Base-by-base conservation (phyloP, 23 tunicate species). In the Corella eumyota region DNA sequence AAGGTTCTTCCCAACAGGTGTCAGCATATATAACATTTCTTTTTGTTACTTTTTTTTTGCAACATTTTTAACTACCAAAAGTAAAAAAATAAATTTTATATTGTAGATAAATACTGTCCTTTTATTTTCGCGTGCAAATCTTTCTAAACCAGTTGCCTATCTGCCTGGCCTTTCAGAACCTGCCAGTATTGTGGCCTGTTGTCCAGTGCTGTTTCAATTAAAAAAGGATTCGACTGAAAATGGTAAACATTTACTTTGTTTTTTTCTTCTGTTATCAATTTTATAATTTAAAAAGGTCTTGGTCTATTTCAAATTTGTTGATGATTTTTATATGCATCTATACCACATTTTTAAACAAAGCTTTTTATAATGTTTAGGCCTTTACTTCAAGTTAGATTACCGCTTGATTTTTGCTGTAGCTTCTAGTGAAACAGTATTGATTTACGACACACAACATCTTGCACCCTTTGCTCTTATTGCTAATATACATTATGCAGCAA, bases 401-500 rank as follows among this genome's bases (percentile, higher is more conserved):
- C 73, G 98, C 26, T 37, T 57, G 32, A 53, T 91, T n/a, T 81
- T 91, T 69, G 98, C 92, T 30, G 78, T 81, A 32, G 68, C 92
- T 36, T 45, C 85, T 3, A 53, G 68, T 27, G 85, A 81, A 45
- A 57, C 75, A 31, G 66, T 91, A 11, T 32, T 91, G 1, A 21
- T 91, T n/a, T 91, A 75, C 52, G 98, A 91, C 40, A 80, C 98
- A 15, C 92, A 91, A 64, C 62, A 66, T 26, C 58, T 74, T 3
- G 51, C 69, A 36, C 98, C 98, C 21, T 81, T 77, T 66, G 83
- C 80, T 13, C 13, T 67, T 21, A 61, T 82, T 36, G 52, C 78
- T 5, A 71, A 91, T 56, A 81, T 81, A 25, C 98, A 91, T 65
- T 91, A 91, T 37, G 92, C 98, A 1, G 64, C 84, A 17, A 75